Evolutionary conservation across 1,140 invertebrate species (phyloP).

Genomic region (Anastrepha obliqua): DNA sequence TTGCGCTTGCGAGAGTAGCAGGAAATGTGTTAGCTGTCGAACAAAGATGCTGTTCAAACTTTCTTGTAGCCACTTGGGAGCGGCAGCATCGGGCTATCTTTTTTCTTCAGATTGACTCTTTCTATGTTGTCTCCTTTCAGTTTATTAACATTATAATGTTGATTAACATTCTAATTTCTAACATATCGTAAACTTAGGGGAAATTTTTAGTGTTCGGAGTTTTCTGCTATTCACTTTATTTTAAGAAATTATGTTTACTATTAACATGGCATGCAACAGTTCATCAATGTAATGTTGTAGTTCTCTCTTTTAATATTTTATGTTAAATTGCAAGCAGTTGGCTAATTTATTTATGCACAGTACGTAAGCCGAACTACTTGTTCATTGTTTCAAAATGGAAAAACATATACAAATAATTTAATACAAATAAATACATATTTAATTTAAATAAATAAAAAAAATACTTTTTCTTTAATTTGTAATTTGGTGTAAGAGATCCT

Average conservation of each 20-base stretch:
- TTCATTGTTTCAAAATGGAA: too few species aligned
- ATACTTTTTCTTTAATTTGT: too few species aligned
- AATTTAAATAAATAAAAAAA: too few species aligned
- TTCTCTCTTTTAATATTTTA: too few species aligned
- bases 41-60: background rate
- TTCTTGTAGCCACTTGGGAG: background rate
- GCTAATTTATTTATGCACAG: too few species aligned
- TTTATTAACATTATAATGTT: background rate
- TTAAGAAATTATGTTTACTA: background rate
- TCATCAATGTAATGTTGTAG: background rate
- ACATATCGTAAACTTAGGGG: constrained; percentile 30
- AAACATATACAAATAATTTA: too few species aligned
- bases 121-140: background rate
- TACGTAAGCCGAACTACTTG: too few species aligned
- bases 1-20: background rate
- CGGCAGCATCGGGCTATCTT: background rate
- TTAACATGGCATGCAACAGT: background rate
- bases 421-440: too few species aligned
- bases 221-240: background rate
- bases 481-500: too few species aligned
- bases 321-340: too few species aligned
- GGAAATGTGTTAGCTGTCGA: background rate
- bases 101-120: background rate
- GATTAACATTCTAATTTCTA: background rate
- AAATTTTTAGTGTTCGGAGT: background rate